Conservation (phyloP, 2,113 vertebrate species). For the Alligator sinensis region DNA sequence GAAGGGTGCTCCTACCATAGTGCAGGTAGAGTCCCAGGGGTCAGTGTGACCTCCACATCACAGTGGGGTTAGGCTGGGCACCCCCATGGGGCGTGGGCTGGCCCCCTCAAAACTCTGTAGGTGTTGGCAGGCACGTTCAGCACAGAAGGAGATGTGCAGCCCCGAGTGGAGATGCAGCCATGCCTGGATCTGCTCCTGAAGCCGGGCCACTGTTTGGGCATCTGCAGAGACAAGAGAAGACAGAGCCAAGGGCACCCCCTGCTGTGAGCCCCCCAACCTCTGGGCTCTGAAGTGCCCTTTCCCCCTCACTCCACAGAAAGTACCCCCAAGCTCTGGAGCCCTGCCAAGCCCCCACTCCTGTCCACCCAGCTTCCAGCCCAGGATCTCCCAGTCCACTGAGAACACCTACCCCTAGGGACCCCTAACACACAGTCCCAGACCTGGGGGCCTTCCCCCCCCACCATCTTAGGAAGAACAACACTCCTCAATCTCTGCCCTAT, state of each 20-base stretch:
- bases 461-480: too few relatives aligned
- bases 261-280: background rate
- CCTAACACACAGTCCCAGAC: too few relatives aligned
- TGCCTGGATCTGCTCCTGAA: slow-evolving; percentile 19
- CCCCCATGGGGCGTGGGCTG: background rate
- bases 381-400: too few relatives aligned
- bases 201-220: background rate
- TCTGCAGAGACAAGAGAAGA: background rate
- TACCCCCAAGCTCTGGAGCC: background rate
- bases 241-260: too few relatives aligned
- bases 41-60: background rate
- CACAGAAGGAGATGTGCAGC: slow-evolving; percentile 28
- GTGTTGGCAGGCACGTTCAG: slow-evolving; percentile 35
- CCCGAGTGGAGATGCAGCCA: slow-evolving; percentile 32
- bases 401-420: background rate
- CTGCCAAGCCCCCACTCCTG: fast-evolving
- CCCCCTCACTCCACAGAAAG: background rate
- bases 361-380: background rate
- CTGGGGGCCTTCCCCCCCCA: too few relatives aligned
- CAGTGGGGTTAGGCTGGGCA: background rate
- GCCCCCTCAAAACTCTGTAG: background rate
- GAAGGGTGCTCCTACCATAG: background rate
- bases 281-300: too few relatives aligned
- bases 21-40: background rate
- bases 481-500: too few relatives aligned